Conservation (phyloP, 2,888 invertebrate genomes). For the Aleiodes leptofemur region DNA sequence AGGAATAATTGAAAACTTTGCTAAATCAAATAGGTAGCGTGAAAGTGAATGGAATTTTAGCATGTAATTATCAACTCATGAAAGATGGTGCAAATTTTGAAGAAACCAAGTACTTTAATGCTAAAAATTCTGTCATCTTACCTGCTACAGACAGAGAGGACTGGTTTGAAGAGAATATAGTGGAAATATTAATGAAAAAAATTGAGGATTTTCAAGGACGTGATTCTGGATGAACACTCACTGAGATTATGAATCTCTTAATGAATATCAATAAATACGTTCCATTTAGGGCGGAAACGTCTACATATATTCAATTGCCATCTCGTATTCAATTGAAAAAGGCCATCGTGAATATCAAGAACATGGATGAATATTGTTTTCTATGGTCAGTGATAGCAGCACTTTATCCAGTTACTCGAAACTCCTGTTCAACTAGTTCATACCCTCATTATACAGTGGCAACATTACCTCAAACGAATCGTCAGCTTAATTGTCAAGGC, state of each 20-base stretch:
- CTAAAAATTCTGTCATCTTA: constrained; percentile 53
- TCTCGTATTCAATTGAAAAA: constrained; percentile 49
- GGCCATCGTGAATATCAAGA: constrained; percentile 57
- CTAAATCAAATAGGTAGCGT: neutral
- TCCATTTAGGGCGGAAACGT: constrained; percentile 47
- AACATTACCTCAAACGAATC: neutral
- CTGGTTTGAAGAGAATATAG: constrained; percentile 51
- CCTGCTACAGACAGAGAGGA: constrained; percentile 50
- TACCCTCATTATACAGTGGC: neutral
- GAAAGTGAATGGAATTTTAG: constrained; percentile 40
- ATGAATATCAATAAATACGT: constrained; percentile 52
- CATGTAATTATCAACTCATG: constrained; percentile 32
- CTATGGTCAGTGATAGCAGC: constrained; percentile 52
- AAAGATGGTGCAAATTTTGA: constrained; percentile 35
- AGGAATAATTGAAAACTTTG: neutral
- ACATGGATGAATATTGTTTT: constrained; percentile 56
- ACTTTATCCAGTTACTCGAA: constrained; percentile 21
- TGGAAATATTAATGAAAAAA: constrained; percentile 46
- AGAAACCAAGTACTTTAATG: constrained; percentile 56
- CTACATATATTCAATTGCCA: constrained; percentile 53
- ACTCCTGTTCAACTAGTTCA: neutral
- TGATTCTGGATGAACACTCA: too few species aligned
- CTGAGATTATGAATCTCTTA: constrained; percentile 51
- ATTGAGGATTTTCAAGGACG: constrained; percentile 54
- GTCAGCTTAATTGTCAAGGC: neutral